Conservation (phyloP, 2,113 vertebrate species). For the Clarias macrocephalus region DNA sequence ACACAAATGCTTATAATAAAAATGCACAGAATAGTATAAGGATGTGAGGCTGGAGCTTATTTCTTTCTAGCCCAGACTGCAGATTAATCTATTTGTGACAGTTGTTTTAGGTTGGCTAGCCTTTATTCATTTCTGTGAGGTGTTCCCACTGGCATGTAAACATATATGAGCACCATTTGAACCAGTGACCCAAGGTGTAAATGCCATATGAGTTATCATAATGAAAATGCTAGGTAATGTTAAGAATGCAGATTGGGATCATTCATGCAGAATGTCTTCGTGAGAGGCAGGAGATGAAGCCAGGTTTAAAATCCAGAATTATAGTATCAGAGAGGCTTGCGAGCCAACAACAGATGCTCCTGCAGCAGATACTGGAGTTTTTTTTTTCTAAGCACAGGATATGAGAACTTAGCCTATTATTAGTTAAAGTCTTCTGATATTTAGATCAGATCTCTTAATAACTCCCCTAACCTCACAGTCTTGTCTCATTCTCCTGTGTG, state of each 20-base stretch:
- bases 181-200: not conserved
- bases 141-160: not conserved
- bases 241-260: not conserved
- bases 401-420: not conserved
- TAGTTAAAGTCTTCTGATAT: not conserved
- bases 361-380: not conserved
- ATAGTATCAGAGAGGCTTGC: not conserved
- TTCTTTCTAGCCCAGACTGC: not conserved
- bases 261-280: not conserved
- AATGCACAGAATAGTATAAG: not conserved
- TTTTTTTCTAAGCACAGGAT: not conserved
- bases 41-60: not conserved
- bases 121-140: not conserved
- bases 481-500: not conserved
- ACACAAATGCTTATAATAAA: no score
- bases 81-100: not conserved
- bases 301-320: not conserved
- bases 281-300: not conserved
- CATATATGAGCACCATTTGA: not conserved
- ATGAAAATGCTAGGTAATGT: not conserved
- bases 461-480: constrained; percentile 30
- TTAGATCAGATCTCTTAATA: constrained; percentile 42
- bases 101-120: not conserved
- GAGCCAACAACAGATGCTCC: not conserved
- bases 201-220: not conserved